These are phyloP conservation scores for Aporophyla nigra DNA, from an alignment of 2,888 invertebrate species.

Conservation along the genomic window DNA sequence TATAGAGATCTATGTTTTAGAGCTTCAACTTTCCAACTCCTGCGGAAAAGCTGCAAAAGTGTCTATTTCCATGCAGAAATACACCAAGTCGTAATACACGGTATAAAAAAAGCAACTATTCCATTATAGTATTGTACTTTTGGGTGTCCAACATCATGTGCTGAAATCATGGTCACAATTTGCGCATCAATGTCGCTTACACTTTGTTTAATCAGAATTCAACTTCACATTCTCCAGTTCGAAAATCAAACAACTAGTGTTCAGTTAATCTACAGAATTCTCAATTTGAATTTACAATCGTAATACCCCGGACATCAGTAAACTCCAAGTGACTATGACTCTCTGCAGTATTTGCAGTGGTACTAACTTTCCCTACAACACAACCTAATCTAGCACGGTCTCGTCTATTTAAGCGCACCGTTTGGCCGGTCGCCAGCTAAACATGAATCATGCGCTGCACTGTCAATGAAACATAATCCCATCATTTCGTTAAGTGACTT, in stretches of 20 bases:
- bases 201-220: not conserved
- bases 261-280: not conserved
- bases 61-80: not conserved
- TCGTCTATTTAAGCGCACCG: constrained; percentile 69
- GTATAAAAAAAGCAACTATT: not conserved
- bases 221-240: not conserved
- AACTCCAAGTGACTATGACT: constrained; percentile 16
- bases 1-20: no score
- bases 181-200: not conserved
- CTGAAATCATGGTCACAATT: not conserved
- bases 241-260: not conserved
- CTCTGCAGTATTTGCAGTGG: constrained; percentile 33
- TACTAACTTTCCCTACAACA: constrained; percentile 53
- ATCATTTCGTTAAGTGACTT: constrained; percentile 77
- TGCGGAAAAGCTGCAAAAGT: no score
- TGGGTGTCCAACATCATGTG: not conserved
- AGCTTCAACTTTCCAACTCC: no score
- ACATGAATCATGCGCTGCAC: constrained; percentile 78
- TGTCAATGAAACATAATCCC: constrained; percentile 82
- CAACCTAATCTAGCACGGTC: constrained; percentile 60
- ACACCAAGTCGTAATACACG: not conserved
- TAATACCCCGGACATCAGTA: constrained; percentile 4
- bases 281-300: constrained; percentile 24
- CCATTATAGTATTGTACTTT: not conserved
- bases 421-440: constrained; percentile 75